A percentile compares a stretch with the other conserved stretches of the same genome.
Evolutionary conservation across 2,113 vertebrate species (phyloP).

Genomic region (Myotis lucifugus): DNA sequence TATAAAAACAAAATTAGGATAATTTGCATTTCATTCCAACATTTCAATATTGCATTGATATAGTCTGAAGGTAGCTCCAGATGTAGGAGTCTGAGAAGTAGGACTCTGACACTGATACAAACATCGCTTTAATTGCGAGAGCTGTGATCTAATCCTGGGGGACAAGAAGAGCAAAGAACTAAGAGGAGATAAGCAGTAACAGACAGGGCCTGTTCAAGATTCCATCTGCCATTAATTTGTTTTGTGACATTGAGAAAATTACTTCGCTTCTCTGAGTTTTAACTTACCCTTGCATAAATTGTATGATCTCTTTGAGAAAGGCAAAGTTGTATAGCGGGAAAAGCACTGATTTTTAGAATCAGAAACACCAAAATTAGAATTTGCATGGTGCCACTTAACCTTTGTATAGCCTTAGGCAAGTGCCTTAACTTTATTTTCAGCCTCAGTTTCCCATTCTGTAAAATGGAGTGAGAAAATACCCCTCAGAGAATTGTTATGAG

Average conservation of each 20-base stretch:
- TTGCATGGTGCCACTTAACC: not conserved
- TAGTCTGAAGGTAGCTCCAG: not conserved
- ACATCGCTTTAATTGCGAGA: not conserved
- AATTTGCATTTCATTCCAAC: not conserved
- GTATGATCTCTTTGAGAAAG: not conserved
- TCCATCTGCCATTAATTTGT: not conserved
- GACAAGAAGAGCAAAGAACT: not conserved
- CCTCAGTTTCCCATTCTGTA: conserved; percentile 16
- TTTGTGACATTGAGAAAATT: conserved; percentile 15
- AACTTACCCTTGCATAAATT: not conserved
- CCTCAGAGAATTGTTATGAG: not conserved
- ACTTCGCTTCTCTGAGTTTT: not conserved
- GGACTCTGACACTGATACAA: not conserved
- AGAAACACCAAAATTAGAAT: not conserved
- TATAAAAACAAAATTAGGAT: not conserved
- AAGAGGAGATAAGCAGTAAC: not conserved
- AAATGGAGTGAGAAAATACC: not conserved
- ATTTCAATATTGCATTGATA: not conserved
- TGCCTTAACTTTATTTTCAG: not conserved
- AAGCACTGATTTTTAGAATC: conserved; percentile 36
- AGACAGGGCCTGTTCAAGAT: not conserved
- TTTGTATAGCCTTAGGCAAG: not conserved
- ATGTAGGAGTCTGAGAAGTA: not conserved
- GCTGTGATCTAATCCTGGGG: not conserved
- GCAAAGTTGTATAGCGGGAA: not conserved